Conservation (phyloP, 2,888 invertebrate species). For the Drosophila incognita region DNA sequence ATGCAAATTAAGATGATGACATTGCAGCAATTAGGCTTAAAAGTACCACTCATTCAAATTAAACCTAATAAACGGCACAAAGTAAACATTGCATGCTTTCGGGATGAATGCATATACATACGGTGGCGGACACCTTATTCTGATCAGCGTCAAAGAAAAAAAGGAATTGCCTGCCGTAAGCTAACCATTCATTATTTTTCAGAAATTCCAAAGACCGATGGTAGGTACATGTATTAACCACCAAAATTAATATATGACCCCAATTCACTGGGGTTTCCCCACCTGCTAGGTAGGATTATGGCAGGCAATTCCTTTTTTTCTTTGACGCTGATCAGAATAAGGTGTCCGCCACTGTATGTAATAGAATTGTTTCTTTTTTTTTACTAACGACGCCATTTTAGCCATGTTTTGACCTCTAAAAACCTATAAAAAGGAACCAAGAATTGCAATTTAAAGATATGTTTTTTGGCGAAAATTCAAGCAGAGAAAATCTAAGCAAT, state of each 20-base stretch:
- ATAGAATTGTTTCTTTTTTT: background rate
- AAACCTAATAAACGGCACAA: background rate
- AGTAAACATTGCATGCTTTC: slow-evolving; percentile 30
- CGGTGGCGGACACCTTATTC: too few species aligned
- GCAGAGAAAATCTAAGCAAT: background rate
- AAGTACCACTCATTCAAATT: slow-evolving; percentile 15
- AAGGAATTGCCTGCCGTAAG: too few species aligned
- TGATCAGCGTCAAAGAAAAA: too few species aligned
- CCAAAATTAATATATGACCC: too few species aligned
- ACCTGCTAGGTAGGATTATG: too few species aligned
- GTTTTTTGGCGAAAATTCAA: background rate
- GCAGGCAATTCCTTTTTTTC: too few species aligned
- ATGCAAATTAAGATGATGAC: slow-evolving; percentile 37
- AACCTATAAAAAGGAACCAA: background rate
- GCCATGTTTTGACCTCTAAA: background rate
- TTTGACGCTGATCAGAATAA: too few species aligned
- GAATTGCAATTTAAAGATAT: background rate
- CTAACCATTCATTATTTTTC: too few species aligned
- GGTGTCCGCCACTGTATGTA: too few species aligned
- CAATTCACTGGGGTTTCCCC: too few species aligned
- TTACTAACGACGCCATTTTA: background rate
- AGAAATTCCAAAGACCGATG: too few species aligned
- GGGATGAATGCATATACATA: slow-evolving; percentile 2
- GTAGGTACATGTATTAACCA: too few species aligned
- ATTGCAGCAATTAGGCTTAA: slow-evolving; percentile 20